Conservation (phyloP, 53 echinoderm and acorn worm species). For the Mesocentrotus franciscanus region DNA sequence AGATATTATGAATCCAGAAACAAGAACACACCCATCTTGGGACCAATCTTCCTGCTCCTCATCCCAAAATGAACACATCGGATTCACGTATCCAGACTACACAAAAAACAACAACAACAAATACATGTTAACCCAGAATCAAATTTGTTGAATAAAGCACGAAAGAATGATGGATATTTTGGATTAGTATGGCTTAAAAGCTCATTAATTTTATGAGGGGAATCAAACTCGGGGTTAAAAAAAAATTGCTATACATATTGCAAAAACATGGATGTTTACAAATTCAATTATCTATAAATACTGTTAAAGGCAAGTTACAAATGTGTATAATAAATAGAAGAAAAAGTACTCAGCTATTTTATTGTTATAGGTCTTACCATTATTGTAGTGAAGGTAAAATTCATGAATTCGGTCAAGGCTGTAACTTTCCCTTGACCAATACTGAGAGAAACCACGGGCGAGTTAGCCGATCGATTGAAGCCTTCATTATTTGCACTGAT, state of each 20-base stretch:
- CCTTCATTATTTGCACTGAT: too few species aligned
- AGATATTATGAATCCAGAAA: neutral
- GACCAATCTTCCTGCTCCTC: neutral
- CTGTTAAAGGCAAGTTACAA: neutral
- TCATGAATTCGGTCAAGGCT: neutral
- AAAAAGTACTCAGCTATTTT: neutral
- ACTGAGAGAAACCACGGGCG: too few species aligned
- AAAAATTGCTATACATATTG: neutral
- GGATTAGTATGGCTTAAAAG: neutral
- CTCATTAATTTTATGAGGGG: neutral
- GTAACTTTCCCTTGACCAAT: neutral
- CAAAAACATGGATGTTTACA: neutral
- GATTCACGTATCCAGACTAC: neutral
- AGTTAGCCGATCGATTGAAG: too few species aligned
- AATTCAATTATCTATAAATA: neutral
- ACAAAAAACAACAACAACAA: neutral
- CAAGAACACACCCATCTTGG: neutral
- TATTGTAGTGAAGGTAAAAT: slow-evolving; percentile 7
- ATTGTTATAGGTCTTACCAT: neutral
- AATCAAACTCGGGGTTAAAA: too few species aligned
- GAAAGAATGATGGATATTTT: too few species aligned
- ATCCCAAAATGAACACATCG: slow-evolving; percentile 39
- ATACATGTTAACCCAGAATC: neutral
- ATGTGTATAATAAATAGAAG: neutral
- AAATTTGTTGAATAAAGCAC: too few species aligned